phyloP scores from a whole-genome alignment of 2,888 invertebrate genomes.

The Rhorus exstirpatorius region DNA sequence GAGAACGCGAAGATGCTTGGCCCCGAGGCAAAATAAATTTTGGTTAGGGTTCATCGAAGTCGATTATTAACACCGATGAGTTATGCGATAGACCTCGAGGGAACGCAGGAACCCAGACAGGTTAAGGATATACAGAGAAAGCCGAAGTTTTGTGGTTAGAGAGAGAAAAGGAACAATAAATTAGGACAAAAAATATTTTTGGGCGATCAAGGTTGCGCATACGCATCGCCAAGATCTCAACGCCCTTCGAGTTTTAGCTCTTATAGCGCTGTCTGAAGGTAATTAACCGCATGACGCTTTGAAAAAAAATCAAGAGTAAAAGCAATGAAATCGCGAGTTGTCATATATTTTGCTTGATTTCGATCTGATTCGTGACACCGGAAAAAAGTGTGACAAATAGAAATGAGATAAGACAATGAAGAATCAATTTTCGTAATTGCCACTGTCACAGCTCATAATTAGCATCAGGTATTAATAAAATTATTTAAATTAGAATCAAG shows the following conservation, averaged over 20 bases:
- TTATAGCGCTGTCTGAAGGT: neutral
- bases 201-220: conserved; percentile 40
- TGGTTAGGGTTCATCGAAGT: conserved; percentile 45
- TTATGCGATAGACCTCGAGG: conserved; percentile 56
- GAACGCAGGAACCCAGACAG: conserved; percentile 26
- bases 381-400: no score
- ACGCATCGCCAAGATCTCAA: conserved; percentile 8
- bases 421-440: no score
- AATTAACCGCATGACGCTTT: no score
- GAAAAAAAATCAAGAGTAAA: no score
- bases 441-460: no score
- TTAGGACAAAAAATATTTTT: conserved; percentile 26
- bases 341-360: no score
- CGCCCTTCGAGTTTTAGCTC: conserved; percentile 22
- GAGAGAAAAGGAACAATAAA: conserved; percentile 20
- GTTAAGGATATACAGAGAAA: conserved; percentile 37
- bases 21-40: conserved; percentile 27
- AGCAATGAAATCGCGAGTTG: no score
- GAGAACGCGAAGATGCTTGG: conserved; percentile 4
- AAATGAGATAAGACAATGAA: no score
- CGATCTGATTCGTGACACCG: no score
- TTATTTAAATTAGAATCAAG: no score
- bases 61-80: conserved; percentile 65
- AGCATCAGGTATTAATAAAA: no score
- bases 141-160: conserved; percentile 17